Percentiles rank a stretch among this genome's conserved stretches.
Conservation (phyloP, 2,888 invertebrate genomes). For the Amorpha juglandis region DNA sequence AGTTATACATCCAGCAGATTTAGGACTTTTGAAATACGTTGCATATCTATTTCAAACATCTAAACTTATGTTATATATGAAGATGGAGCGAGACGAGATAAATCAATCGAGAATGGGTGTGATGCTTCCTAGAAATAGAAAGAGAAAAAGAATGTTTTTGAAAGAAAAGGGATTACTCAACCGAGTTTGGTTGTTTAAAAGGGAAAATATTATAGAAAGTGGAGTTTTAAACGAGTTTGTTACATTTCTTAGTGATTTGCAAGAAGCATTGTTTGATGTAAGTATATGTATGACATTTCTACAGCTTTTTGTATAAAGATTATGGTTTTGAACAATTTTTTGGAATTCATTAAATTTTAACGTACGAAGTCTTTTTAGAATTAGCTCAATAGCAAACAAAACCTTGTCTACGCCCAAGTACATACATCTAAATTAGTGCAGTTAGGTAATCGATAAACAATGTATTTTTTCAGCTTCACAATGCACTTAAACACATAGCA, state of each 20-base stretch:
- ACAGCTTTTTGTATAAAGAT: conserved; percentile 1
- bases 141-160: conserved; percentile 34
- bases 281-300: conserved; percentile 39
- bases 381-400: too few relatives aligned
- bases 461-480: conserved; percentile 62
- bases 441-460: neutral
- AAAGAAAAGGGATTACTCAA: conserved; percentile 38
- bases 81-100: conserved; percentile 16
- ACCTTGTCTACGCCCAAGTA: neutral
- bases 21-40: conserved; percentile 58
- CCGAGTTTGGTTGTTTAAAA: conserved; percentile 40
- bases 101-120: conserved; percentile 27
- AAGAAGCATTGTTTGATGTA: conserved; percentile 55
- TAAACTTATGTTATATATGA: conserved; percentile 24
- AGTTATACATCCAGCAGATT: conserved; percentile 52
- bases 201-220: conserved; percentile 21
- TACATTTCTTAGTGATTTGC: conserved; percentile 46
- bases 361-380: too few relatives aligned
- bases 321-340: too few relatives aligned
- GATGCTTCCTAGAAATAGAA: conserved; percentile 39
- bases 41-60: conserved; percentile 49
- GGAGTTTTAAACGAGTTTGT: conserved; percentile 37
- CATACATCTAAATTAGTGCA: neutral
- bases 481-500: conserved; percentile 59
- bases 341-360: too few relatives aligned